Base-by-base conservation (phyloP, 2,888 invertebrate species). In the Miltochrista miniata region DNA sequence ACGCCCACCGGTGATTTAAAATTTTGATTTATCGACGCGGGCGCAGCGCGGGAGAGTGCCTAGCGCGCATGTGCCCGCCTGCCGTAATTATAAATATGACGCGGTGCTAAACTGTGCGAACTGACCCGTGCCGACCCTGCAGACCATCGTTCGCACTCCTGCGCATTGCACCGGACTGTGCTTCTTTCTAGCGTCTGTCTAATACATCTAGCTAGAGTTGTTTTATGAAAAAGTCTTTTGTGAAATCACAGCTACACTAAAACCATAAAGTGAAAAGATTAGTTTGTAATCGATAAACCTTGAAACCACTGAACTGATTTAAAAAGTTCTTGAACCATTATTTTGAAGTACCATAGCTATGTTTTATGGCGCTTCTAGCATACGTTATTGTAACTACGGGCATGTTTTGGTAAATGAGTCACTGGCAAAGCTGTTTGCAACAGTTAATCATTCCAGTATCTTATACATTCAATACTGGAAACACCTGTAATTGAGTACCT, bases 1-100 rank as follows among this genome's bases (percentile, higher is more conserved):
- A 79, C 91, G 91, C 91, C 91, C 90, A 90, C 84, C 89, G 87
- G 90, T 91, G 90, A 91, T 91, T 91, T 90, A 90, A 91, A 91
- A 90, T 88, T 90, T 90, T 91, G 91, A 90, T 91, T 91, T 91
- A 91, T 91, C 85, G 90, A 78, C 79, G 81, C 75, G 73, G 66
- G 79, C 79, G 77, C 79, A 70, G 79, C 78, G 76, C 81, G 76
- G 76, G 76, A 79, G 79, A 77, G 81, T 71, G 76, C 74, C 76
- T 72, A 71, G 74, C 72, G 78, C 72, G 76, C 79, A 69, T 70
- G 76, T 76, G 74, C 74, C 66, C 71, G 79, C 81, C 77, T 72
- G 81, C 75, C 79, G 86, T 87, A 87, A 90, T 91, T 91, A 90
- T 88, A 89, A 90, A 90, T 90, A 90, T 89, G 90, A 90, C 90